Conservation (phyloP, 2,888 invertebrate species). For the Drosophila quinaria region DNA sequence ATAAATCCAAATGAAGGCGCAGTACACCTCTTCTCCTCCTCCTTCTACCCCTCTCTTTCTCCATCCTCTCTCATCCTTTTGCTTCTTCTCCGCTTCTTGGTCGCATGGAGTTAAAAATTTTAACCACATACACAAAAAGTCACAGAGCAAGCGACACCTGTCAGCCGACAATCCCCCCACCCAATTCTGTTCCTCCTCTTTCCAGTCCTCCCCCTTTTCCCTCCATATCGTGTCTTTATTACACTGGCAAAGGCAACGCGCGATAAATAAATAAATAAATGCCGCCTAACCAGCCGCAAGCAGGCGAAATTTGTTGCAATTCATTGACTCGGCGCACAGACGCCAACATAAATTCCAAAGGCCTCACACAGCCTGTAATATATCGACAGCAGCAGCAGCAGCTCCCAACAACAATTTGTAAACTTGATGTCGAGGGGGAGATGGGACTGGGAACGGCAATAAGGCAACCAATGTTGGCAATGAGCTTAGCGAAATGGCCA, state of each 20-base stretch:
- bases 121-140: too few relatives aligned
- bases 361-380: slow-evolving; percentile 62
- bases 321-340: slow-evolving; percentile 83
- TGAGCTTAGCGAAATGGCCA: slow-evolving; percentile 37
- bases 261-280: slow-evolving; percentile 80
- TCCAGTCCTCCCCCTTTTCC: background rate
- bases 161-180: too few relatives aligned
- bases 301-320: slow-evolving; percentile 82
- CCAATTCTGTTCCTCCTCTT: background rate
- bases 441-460: slow-evolving; percentile 10
- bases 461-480: slow-evolving; percentile 31
- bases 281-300: slow-evolving; percentile 79
- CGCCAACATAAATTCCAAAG: slow-evolving; percentile 76
- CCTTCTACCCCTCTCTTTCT: too few relatives aligned
- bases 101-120: too few relatives aligned
- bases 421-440: too few relatives aligned
- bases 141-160: too few relatives aligned
- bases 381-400: slow-evolving; percentile 67
- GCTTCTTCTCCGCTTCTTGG: too few relatives aligned
- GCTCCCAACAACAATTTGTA: too few relatives aligned
- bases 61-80: too few relatives aligned
- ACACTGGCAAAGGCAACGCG: slow-evolving; percentile 69
- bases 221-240: slow-evolving; percentile 71
- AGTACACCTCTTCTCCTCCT: too few relatives aligned
- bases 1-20: too few relatives aligned